Conservation (phyloP, 2,113 vertebrate genomes). For the Typhlomys cinereus region DNA sequence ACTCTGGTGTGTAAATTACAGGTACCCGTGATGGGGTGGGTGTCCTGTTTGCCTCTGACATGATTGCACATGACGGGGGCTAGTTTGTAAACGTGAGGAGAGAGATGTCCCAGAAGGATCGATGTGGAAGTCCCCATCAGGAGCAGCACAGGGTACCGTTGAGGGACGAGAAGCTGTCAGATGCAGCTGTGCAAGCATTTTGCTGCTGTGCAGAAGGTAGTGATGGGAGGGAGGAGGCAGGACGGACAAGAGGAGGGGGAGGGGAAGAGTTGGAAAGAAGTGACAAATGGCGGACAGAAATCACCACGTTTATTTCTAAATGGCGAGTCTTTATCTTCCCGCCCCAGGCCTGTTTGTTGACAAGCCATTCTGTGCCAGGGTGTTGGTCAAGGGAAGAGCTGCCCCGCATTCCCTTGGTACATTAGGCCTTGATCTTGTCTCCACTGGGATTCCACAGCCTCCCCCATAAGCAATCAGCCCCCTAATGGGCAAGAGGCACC, state of each 20-base stretch:
- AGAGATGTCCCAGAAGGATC: not conserved
- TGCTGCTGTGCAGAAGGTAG: not conserved
- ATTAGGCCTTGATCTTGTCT: conserved; percentile 73
- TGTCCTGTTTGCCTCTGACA: not conserved
- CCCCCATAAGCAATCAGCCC: conserved; percentile 65
- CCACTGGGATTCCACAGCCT: conserved; percentile 54
- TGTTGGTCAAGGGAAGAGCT: conserved; percentile 62
- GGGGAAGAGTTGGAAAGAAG: not conserved
- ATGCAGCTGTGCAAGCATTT: not conserved
- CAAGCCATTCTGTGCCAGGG: conserved; percentile 66
- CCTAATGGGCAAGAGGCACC: conserved; percentile 70
- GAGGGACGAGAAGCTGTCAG: accelerated
- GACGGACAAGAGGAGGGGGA: too few species aligned
- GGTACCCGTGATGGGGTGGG: accelerated
- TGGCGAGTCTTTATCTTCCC: conserved; percentile 72
- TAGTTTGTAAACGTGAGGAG: not conserved
- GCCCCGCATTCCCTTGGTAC: not conserved
- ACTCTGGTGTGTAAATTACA: not conserved
- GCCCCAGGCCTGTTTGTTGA: conserved; percentile 74
- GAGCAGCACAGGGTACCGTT: accelerated
- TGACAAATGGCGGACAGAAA: conserved; percentile 58
- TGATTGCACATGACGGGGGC: not conserved
- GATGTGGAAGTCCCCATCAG: not conserved
- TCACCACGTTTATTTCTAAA: conserved; percentile 68
- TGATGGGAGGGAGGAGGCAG: not conserved